A percentile compares a stretch with the other conserved stretches of the same genome.
These are phyloP conservation scores for Phodopus roborovskii DNA, from an alignment of 2,113 vertebrate genomes.

Conservation along the genomic window DNA sequence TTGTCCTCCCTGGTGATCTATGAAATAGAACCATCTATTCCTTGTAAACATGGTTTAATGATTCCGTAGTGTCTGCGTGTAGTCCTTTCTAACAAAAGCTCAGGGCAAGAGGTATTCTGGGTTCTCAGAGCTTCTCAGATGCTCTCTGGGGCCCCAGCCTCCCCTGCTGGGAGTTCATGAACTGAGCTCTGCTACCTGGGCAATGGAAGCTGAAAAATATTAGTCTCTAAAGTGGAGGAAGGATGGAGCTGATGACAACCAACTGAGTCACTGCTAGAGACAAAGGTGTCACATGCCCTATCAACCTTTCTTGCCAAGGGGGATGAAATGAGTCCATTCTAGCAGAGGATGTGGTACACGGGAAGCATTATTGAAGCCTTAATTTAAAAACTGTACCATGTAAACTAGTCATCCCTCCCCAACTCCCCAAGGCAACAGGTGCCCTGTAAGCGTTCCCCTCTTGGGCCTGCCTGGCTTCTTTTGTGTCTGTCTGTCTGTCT, in stretches of 20 bases:
- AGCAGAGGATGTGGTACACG: not conserved
- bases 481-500: not conserved
- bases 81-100: not conserved
- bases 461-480: constrained; percentile 19
- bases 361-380: not conserved
- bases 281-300: not conserved
- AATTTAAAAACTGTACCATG: not conserved
- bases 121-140: not conserved
- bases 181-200: not conserved
- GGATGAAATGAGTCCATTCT: not conserved
- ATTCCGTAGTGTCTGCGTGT: not conserved
- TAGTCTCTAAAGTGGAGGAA: not conserved
- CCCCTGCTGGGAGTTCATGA: not conserved
- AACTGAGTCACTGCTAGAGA: not conserved
- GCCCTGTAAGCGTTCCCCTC: not conserved
- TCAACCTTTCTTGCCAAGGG: not conserved
- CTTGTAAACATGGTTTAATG: not conserved
- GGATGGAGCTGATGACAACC: not conserved
- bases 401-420: not conserved
- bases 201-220: not conserved
- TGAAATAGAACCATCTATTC: not conserved
- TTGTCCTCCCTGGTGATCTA: not conserved
- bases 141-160: not conserved
- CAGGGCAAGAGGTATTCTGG: not conserved
- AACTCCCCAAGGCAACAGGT: constrained; percentile 65